Percentiles rank a stretch among this genome's conserved stretches.
These are phyloP conservation scores for Hystrix brachyura DNA, from an alignment of 2,113 vertebrate species.

Conservation along the genomic window DNA sequence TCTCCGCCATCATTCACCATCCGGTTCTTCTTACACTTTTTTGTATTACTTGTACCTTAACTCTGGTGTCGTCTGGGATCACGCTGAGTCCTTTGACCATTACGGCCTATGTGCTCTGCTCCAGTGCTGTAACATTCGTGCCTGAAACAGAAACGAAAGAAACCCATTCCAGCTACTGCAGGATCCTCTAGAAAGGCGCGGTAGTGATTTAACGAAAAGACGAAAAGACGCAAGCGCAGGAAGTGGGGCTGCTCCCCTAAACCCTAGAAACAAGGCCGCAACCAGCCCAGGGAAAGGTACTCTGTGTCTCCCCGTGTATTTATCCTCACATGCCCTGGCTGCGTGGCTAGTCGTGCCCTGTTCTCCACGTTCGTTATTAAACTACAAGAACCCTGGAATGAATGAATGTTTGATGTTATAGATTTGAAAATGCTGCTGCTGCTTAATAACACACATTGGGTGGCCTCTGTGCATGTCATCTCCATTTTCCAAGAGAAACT, in stretches of 20 bases:
- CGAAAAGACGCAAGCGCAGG: neutral
- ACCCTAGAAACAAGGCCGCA: neutral
- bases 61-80: neutral
- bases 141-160: neutral
- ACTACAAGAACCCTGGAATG: neutral
- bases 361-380: neutral
- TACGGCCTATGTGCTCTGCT: neutral
- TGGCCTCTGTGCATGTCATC: neutral
- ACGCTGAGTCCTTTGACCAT: neutral
- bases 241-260: neutral
- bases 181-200: neutral
- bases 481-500: neutral
- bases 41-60: neutral
- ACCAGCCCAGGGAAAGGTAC: neutral
- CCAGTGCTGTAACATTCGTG: neutral
- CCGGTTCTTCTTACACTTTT: neutral
- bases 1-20: neutral
- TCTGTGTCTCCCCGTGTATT: neutral
- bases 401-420: neutral
- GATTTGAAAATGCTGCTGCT: neutral
- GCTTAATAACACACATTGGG: neutral
- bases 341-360: neutral
- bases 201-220: neutral
- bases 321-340: neutral
- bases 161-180: neutral